phyloP scores from a whole-genome alignment of 2,797 vertebrate genomes.

The Lacerta agilis region DNA sequence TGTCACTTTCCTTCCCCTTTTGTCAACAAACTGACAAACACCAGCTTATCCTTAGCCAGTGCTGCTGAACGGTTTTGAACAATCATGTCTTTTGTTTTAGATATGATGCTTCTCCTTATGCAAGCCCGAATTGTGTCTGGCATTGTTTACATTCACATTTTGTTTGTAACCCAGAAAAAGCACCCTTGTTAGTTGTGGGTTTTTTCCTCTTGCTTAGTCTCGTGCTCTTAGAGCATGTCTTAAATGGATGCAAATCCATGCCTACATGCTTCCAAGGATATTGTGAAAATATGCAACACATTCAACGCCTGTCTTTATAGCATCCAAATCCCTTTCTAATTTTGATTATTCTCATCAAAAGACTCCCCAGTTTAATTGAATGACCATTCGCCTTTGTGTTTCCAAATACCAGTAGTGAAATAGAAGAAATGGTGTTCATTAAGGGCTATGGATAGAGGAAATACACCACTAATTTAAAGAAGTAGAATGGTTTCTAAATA shows the following conservation, averaged over 20 bases:
- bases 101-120: neutral
- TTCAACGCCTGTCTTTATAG: neutral
- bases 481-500: slow-evolving; percentile 38
- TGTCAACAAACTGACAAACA: slow-evolving; percentile 1
- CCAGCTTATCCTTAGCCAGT: neutral
- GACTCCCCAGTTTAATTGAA: neutral
- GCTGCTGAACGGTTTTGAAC: neutral
- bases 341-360: neutral
- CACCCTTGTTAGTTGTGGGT: neutral
- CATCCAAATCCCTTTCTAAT: neutral
- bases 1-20: neutral
- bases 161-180: neutral
- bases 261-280: neutral
- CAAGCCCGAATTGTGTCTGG: neutral
- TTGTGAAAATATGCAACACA: neutral
- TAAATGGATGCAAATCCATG: neutral
- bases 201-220: neutral
- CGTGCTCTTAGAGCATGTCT: neutral
- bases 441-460: slow-evolving; percentile 57
- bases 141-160: neutral
- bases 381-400: neutral
- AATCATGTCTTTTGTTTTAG: slow-evolving; percentile 1
- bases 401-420: slow-evolving; percentile 46
- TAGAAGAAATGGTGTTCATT: slow-evolving; percentile 46
- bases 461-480: slow-evolving; percentile 53